phyloP scores from a whole-genome alignment of 2,113 vertebrate genomes.

The Panurus biarmicus region DNA sequence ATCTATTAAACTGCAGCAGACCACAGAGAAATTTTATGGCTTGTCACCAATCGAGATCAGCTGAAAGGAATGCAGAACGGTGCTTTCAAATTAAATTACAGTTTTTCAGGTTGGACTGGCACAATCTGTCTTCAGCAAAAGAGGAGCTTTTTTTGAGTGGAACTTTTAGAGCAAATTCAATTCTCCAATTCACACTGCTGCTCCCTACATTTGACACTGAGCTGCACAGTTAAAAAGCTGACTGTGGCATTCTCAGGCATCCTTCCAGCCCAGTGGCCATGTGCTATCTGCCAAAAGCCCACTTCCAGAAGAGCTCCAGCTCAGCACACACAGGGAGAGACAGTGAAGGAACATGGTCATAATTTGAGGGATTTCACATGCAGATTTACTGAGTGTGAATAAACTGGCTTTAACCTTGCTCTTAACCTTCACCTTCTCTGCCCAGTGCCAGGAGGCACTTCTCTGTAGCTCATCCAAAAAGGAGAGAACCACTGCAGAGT shows the following conservation, averaged over 20 bases:
- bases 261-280: background rate
- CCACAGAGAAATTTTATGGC: slow-evolving; percentile 34
- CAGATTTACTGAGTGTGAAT: background rate
- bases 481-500: background rate
- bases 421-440: background rate
- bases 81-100: slow-evolving; percentile 57
- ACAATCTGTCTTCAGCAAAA: slow-evolving; percentile 46
- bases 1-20: slow-evolving; percentile 16
- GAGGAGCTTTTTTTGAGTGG: background rate
- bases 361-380: background rate
- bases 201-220: background rate
- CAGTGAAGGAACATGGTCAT: background rate
- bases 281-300: background rate
- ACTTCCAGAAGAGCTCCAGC: background rate
- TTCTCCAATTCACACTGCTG: background rate
- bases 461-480: background rate
- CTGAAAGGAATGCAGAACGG: slow-evolving; percentile 3
- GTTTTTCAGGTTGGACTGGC: slow-evolving; percentile 38
- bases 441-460: background rate
- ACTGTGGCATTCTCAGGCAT: background rate
- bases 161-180: background rate
- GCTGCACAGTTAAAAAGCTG: background rate
- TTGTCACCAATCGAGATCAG: slow-evolving; percentile 1
- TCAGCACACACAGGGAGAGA: background rate
- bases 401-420: background rate